Evolutionary conservation across 2,113 vertebrate species (phyloP).

Genomic region (Cyprinodon brontotheroides): DNA sequence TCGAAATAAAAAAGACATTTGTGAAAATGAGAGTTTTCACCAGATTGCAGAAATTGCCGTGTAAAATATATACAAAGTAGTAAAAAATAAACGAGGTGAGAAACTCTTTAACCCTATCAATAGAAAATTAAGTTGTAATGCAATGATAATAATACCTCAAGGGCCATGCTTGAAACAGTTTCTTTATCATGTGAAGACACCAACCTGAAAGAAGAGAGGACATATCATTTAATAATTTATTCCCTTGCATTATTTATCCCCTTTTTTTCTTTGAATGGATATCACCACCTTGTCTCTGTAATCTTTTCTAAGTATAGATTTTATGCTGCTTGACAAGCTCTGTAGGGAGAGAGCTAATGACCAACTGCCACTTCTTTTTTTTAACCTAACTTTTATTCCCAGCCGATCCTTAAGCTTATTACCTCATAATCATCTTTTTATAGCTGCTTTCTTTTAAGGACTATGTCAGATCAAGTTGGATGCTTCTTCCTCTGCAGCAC

Average conservation of each 20-base stretch:
- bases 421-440: conserved; percentile 42
- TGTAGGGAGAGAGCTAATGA: conserved; percentile 33
- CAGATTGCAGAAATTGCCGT: background rate
- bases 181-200: conserved; percentile 25
- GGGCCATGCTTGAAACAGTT: conserved; percentile 19
- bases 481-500: conserved; percentile 20
- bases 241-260: conserved; percentile 66
- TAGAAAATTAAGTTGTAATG: background rate
- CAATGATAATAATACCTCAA: conserved; percentile 5
- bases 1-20: background rate
- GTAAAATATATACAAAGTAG: conserved; percentile 20
- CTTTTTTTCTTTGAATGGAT: conserved; percentile 53
- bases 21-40: background rate
- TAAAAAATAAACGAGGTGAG: conserved; percentile 42
- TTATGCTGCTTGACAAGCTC: conserved; percentile 17
- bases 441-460: conserved; percentile 34
- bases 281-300: conserved; percentile 24
- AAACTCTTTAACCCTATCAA: conserved; percentile 12
- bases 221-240: conserved; percentile 72
- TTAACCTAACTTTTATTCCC: conserved; percentile 10
- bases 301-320: conserved; percentile 34
- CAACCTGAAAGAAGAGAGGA: conserved; percentile 56
- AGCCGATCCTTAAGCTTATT: conserved; percentile 18
- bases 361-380: background rate
- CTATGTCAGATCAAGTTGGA: conserved; percentile 19